Percentiles rank a stretch among this genome's conserved stretches.
phyloP scores from a whole-genome alignment of 2,888 invertebrate species.

The Orthosia incerta region DNA sequence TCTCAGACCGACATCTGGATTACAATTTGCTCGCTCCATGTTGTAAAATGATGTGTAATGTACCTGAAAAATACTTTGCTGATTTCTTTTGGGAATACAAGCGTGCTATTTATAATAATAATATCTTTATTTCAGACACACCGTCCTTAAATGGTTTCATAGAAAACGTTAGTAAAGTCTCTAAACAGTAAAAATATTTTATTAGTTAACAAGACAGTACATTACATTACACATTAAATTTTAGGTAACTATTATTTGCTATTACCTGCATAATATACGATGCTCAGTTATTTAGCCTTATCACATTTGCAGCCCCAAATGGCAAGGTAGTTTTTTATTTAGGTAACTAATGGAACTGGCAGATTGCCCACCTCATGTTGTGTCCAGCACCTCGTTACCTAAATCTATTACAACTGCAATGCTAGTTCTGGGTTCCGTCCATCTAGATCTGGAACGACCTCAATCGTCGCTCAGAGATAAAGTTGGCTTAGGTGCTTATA shows the following conservation, averaged over 20 bases:
- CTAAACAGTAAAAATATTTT: too few species aligned
- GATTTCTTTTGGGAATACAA: background rate
- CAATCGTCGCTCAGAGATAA: background rate
- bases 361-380: slow-evolving; percentile 50
- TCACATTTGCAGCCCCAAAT: slow-evolving; percentile 11
- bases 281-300: background rate
- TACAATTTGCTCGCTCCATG: too few species aligned
- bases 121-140: too few species aligned
- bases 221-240: too few species aligned
- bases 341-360: slow-evolving; percentile 35
- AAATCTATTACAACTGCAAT: slow-evolving; percentile 49
- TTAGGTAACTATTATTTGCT: too few species aligned
- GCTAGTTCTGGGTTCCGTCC: background rate
- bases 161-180: too few species aligned
- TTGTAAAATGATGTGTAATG: background rate
- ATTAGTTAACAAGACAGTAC: too few species aligned
- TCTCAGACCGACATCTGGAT: too few species aligned
- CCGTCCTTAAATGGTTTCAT: too few species aligned
- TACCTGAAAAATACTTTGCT: background rate
- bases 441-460: slow-evolving; percentile 12
- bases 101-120: background rate
- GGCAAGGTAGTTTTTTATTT: slow-evolving; percentile 15
- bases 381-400: slow-evolving; percentile 44
- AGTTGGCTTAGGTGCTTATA: too few species aligned
- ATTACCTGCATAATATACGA: background rate